Percentiles rank a stretch among this genome's conserved stretches.
These are phyloP conservation scores for Rhodophaea formosa DNA, from an alignment of 2,888 invertebrate genomes.

Conservation along the genomic window DNA sequence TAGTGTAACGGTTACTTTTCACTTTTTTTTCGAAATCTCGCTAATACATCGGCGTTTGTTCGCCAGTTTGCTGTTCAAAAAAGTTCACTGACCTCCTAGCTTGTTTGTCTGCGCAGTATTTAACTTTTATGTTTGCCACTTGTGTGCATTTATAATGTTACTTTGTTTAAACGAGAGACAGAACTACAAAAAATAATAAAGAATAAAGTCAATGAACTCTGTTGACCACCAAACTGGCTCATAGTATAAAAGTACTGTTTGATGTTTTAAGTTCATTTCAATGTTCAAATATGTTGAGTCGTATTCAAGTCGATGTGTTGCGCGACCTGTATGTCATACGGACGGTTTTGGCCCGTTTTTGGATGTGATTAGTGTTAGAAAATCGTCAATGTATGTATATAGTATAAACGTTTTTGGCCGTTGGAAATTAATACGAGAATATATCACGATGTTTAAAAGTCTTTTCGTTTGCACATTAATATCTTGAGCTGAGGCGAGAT, in stretches of 20 bases:
- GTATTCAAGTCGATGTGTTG: neutral
- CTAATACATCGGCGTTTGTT: neutral
- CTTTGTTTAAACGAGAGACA: no score
- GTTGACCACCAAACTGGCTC: no score
- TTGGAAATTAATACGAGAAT: slow-evolving; percentile 17
- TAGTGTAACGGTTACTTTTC: slow-evolving; percentile 59
- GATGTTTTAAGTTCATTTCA: no score
- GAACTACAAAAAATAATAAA: no score
- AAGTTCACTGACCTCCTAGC: no score
- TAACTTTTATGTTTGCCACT: no score
- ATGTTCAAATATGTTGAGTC: no score
- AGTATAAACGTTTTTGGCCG: neutral
- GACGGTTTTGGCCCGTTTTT: slow-evolving; percentile 41
- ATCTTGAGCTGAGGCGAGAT: neutral
- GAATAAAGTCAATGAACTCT: no score
- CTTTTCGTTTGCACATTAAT: slow-evolving; percentile 19
- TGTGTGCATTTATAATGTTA: no score
- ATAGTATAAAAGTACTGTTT: no score
- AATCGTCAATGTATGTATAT: neutral
- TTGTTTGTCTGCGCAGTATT: no score
- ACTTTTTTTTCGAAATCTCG: slow-evolving; percentile 26
- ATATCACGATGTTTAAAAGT: slow-evolving; percentile 18
- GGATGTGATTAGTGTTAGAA: slow-evolving; percentile 4
- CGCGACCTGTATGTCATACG: slow-evolving; percentile 24
- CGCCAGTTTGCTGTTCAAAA: no score